Evolutionary conservation across 2,888 invertebrate species (phyloP).

Genomic region (Drosophila buzzatii): DNA sequence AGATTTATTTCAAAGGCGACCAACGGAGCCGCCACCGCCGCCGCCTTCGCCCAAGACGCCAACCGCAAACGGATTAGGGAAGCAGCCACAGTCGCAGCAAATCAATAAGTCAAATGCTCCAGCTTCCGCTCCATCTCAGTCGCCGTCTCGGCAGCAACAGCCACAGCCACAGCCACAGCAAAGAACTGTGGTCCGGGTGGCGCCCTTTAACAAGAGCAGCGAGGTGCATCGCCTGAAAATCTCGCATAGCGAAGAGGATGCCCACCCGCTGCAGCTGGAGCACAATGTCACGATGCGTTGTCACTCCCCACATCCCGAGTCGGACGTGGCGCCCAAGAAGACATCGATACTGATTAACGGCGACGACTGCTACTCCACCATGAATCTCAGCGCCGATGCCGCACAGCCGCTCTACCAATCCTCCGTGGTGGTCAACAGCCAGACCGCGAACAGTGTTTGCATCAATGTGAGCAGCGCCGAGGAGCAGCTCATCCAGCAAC

Average conservation of each 20-base stretch:
- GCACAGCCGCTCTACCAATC: conserved; percentile 89
- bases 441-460: conserved; percentile 88
- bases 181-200: conserved; percentile 86
- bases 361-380: conserved; percentile 91
- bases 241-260: conserved; percentile 86
- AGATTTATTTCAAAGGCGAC: conserved; percentile 87
- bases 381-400: conserved; percentile 89
- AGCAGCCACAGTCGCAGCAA: conserved; percentile 59
- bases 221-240: conserved; percentile 87
- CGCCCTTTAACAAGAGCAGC: conserved; percentile 83
- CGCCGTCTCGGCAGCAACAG: conserved; percentile 7
- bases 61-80: conserved; percentile 73
- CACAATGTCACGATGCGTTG: conserved; percentile 40
- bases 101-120: conserved; percentile 70
- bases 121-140: neutral
- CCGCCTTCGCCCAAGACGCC: conserved; percentile 85
- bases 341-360: conserved; percentile 91
- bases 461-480: conserved; percentile 86
- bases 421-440: conserved; percentile 88
- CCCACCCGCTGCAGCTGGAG: conserved; percentile 35
- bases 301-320: conserved; percentile 12
- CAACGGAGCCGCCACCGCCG: conserved; percentile 85
- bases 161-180: conserved; percentile 48
- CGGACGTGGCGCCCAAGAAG: conserved; percentile 86
- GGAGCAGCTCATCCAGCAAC: conserved; percentile 78